Evolutionary conservation across 2,888 invertebrate species (phyloP).

Genomic region (Apotomis turbidana): DNA sequence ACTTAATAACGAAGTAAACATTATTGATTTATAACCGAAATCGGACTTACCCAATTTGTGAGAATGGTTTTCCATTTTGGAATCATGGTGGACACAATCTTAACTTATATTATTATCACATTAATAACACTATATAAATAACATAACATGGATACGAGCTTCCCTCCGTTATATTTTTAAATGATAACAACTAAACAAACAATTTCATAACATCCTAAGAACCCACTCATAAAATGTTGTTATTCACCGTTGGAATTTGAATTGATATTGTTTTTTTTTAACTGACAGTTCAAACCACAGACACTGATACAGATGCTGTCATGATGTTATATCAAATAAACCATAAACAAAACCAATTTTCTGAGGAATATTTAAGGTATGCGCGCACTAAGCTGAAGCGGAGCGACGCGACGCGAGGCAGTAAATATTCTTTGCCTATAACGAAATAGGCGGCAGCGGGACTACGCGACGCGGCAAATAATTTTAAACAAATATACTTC

Average conservation of each 20-base stretch:
- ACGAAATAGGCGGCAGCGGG: no score
- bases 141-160: slow-evolving; percentile 22
- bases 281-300: slow-evolving; percentile 35
- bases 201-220: slow-evolving; percentile 59
- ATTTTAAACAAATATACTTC: no score
- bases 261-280: slow-evolving; percentile 56
- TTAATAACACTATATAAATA: slow-evolving; percentile 33
- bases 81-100: slow-evolving; percentile 60
- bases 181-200: slow-evolving; percentile 55
- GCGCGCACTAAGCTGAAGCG: no score
- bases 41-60: slow-evolving; percentile 71
- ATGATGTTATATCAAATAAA: no score
- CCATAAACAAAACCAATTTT: no score
- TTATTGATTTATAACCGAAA: not conserved
- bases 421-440: no score
- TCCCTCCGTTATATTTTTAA: slow-evolving; percentile 36
- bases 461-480: no score
- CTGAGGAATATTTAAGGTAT: no score
- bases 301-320: not conserved
- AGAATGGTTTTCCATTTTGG: slow-evolving; percentile 76
- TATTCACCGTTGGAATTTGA: slow-evolving; percentile 73
- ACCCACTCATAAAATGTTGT: slow-evolving; percentile 56
- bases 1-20: not conserved
- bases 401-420: no score
- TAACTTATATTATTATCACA: slow-evolving; percentile 45